Evolutionary conservation across 2,888 invertebrate species (phyloP).

Genomic region (Baronia brevicornis): DNA sequence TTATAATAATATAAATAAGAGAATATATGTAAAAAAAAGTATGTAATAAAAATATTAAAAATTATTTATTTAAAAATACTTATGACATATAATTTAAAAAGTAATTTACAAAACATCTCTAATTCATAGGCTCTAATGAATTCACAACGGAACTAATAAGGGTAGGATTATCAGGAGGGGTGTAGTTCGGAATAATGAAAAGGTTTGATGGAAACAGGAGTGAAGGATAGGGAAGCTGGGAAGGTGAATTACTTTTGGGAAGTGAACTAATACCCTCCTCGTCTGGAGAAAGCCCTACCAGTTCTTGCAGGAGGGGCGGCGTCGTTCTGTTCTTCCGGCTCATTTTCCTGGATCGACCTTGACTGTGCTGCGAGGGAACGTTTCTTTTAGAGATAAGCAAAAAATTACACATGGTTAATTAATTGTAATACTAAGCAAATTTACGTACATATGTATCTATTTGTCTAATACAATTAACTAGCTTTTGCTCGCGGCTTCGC

Average conservation of each 20-base stretch:
- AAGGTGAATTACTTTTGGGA: constrained; percentile 4
- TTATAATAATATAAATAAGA: constrained; percentile 7
- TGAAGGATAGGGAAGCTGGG: constrained; percentile 17
- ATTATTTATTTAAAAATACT: constrained; percentile 64
- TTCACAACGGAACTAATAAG: constrained; percentile 23
- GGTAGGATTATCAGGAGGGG: constrained; percentile 18
- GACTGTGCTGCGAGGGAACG: constrained; percentile 39
- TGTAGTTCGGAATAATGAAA: constrained; percentile 1
- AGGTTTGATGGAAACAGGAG: constrained; percentile 14
- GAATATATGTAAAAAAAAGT: too few relatives aligned
- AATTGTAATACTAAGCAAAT: too few relatives aligned
- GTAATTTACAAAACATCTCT: constrained; percentile 45
- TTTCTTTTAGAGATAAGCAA: not conserved
- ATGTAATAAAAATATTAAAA: constrained; percentile 31
- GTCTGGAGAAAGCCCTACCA: constrained; percentile 42
- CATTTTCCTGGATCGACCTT: constrained; percentile 46
- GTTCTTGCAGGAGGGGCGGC: constrained; percentile 39
- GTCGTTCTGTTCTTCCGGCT: constrained; percentile 48
- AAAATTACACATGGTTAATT: too few relatives aligned
- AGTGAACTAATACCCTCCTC: constrained; percentile 43
- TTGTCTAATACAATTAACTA: too few relatives aligned
- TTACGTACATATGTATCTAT: too few relatives aligned
- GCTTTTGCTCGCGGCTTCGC: too few relatives aligned
- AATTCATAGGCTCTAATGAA: constrained; percentile 34
- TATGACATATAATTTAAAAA: constrained; percentile 65